Base-by-base conservation (phyloP, 2,113 vertebrate species). In the Pedionomus torquatus region DNA sequence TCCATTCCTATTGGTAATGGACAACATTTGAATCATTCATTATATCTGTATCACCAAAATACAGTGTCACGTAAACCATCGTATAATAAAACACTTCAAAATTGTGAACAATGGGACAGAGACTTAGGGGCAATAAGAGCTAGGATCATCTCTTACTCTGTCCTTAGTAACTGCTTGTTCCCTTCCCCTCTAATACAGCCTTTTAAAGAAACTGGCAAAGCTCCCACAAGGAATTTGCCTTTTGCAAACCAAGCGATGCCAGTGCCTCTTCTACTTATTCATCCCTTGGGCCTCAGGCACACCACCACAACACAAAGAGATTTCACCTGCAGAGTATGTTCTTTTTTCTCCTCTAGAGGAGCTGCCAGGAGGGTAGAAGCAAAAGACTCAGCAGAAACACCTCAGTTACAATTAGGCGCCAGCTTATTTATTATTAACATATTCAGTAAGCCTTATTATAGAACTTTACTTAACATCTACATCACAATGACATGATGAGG, bases 181-280 rank as follows among this genome's bases (percentile, higher is more conserved):
- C 11, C 51, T 54, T 83, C 35, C 13, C 44, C 20, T 78, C 5
- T 37, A 64, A 46, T 3, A 31, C 17, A 70, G 4, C 4, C 16
- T 70, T 72, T 57, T 30, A 65, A 3, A 33, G 23, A 41, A 79
- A 68, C 0, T 0, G 28, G 9, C 5, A 78, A 83, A 48, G 58
- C 9, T 79, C 31, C 65, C 12, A 12, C 4, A n/a, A 25, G 19
- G 10, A 44, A 95, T 58, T 37, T 17, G 46, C 11, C 5, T 15
- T 58, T 25, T 46, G 52, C 12, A 66, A 71, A 76, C 5, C 33
- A 85, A 82, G 19, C 0, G 2, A 70, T 41, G 37, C 60, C 78
- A 26, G 9, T 2, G 1, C 20, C 51, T 87, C 30, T 54, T 41
- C 49, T 30, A 55, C 21, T 51, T 37, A 55, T 43, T 68, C 64